Evolutionary conservation across 2,797 vertebrate species (phyloP).

Genomic region (Liasis olivaceus): DNA sequence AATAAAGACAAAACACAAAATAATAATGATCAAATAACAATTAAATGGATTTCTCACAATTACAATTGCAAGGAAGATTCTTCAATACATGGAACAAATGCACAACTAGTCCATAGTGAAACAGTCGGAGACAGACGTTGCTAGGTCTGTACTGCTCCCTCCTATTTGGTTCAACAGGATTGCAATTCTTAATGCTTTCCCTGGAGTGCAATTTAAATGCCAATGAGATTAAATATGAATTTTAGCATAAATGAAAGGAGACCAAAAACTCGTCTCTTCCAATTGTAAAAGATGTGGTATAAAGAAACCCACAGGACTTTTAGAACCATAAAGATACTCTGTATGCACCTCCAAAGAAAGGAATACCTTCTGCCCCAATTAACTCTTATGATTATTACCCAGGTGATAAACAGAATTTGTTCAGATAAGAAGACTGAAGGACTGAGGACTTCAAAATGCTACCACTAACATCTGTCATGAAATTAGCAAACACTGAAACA

Average conservation of each 20-base stretch:
- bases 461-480: neutral
- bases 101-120: neutral
- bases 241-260: conserved; percentile 41
- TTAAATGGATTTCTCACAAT: neutral
- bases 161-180: neutral
- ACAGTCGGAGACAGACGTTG: neutral
- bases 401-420: neutral
- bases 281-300: conserved; percentile 25
- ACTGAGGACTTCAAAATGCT: neutral
- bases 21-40: neutral
- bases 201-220: conserved; percentile 35
- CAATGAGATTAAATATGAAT: conserved; percentile 43
- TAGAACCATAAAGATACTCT: conserved; percentile 18
- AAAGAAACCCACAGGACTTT: conserved; percentile 12
- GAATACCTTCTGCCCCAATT: neutral
- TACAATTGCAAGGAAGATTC: neutral
- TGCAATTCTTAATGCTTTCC: conserved; percentile 11
- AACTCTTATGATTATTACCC: neutral
- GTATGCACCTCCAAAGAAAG: neutral
- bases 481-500: neutral
- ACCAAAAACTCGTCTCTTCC: conserved; percentile 21
- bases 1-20: neutral
- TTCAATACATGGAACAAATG: neutral
- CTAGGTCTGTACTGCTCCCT: neutral
- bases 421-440: neutral